Base-by-base conservation (phyloP, 2,113 vertebrate species). In the Aramus guarauna region DNA sequence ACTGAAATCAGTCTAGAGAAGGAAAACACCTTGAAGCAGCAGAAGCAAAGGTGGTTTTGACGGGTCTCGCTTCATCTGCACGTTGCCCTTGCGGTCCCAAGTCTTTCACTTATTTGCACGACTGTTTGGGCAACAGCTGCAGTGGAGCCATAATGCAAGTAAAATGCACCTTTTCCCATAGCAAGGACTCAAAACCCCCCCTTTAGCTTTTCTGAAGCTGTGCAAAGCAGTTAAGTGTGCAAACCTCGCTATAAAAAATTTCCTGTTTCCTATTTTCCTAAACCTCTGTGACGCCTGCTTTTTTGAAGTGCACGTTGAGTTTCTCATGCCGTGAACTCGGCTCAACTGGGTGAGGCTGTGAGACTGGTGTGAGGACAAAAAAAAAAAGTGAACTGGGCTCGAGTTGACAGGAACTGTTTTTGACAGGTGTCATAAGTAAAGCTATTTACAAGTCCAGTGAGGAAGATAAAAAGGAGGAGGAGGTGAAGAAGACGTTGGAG, bases 391-490 rank as follows among this genome's bases (percentile, higher is more conserved):
- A 79, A 21, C 23, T 55, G 64, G 45, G 26, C 83, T 96, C 60
- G 12, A 56, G 63, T 4, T 90, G 88, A 88, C 55, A 55, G 72
- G 81, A 47, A 60, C 34, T 55, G 50, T 97, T 92, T 76, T 96
- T 98, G 36, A 39, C 95, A 99, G 99, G 98, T 96, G 97, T 99
- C 91, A 99, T 99, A 94, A 99, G 99, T 73, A 99, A 99, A 97
- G 99, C 99, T 9, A 99, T 99, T 96, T 99, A 99, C 96, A 99
- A 99, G 96, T 99, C 99, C 77, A 99, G 98, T 21, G 99, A 99
- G 97, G 99, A 99, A 94, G 99, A 99, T 93, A 99, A 99, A 95
- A 99, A 99, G 94, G 99, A 99, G 92, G 99, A 99, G 92, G 99
- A 99, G 91, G 99, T 99, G 79, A 99, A 99, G 98, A 99, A 99